Evolutionary conservation across 2,888 invertebrate genomes (phyloP), one percentile per base, ranked within the genome.

Genomic region (Campoplex nolae): DNA sequence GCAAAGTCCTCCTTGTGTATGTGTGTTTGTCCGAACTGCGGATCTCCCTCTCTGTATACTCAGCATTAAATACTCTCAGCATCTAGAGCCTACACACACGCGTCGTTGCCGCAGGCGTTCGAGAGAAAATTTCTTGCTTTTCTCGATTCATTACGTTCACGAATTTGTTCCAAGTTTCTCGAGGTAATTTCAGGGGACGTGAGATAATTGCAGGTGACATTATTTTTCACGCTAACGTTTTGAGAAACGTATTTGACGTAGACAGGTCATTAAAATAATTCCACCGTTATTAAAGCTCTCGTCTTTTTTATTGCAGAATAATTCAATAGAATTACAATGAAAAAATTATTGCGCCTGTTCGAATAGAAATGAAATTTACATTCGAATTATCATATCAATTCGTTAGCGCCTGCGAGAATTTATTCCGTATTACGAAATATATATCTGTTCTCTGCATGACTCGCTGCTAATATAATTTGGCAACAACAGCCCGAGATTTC

Each of bases 21-120:
- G 28, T 4, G 48, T 71, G 79, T 80, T 42, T 70, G n/a, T 58
- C 13, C 51, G n/a, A 28, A 62, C 79, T 58, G 58, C 54, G 62
- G 75, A 67, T 84, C 51, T 58, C 56, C 75, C 56, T 48, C 62
- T 71, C 51, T 42, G 58, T 73, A 32, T 23, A 9, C 38, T 65
- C 18, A 62, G 38, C 51, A 51, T 81, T 74, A 65, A 74, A 81
- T 73, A 45, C 38, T 58, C 73, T 54, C 45, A 35, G 28, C 54
- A 28, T 0, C 28, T 45, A 35, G 65, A 65, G 51, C 35, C 45
- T 45, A 3, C 58, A 73, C 68, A 38, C 68, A 38, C 54, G 78
- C 70, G 35, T 68, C 54, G 32, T n/a, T 56, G 54, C 13, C n/a
- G 23, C 23, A 16, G 51, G 42, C 78, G 28, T 78, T 78, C 23